Conservation (phyloP, 2,113 vertebrate genomes). For the Sialia sialis region DNA sequence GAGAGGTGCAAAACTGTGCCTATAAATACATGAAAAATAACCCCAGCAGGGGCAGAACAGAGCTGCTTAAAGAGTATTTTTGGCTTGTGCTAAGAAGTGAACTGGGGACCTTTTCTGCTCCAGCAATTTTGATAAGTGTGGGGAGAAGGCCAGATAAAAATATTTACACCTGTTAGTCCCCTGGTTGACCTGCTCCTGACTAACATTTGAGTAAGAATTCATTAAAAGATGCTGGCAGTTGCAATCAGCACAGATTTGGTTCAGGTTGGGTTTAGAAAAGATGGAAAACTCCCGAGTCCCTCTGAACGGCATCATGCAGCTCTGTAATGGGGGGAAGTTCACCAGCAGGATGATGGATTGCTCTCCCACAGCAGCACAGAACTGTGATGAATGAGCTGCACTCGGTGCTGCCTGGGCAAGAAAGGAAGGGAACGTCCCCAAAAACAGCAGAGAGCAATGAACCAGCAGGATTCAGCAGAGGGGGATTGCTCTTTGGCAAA, state of each 20-base stretch:
- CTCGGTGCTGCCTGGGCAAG: neutral
- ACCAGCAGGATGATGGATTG: neutral
- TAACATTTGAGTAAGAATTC: neutral
- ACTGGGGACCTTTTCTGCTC: neutral
- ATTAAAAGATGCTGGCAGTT: neutral
- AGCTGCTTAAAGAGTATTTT: neutral
- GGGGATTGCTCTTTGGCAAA: neutral
- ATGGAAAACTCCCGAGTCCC: neutral
- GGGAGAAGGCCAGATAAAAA: neutral
- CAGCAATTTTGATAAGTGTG: neutral
- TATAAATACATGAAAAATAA: neutral
- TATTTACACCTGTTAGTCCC: neutral
- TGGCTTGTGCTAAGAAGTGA: neutral
- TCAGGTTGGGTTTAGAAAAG: neutral
- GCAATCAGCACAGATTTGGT: neutral
- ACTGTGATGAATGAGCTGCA: neutral
- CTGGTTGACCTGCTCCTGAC: neutral
- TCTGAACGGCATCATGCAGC: neutral
- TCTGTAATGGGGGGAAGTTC: neutral
- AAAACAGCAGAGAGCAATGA: neutral
- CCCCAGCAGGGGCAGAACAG: neutral
- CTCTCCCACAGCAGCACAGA: neutral
- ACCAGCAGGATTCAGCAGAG: neutral
- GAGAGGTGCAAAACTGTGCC: neutral
- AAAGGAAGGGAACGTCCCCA: neutral